Conservation (phyloP, 1,140 invertebrate species). For the Drosophila kohkoa region DNA sequence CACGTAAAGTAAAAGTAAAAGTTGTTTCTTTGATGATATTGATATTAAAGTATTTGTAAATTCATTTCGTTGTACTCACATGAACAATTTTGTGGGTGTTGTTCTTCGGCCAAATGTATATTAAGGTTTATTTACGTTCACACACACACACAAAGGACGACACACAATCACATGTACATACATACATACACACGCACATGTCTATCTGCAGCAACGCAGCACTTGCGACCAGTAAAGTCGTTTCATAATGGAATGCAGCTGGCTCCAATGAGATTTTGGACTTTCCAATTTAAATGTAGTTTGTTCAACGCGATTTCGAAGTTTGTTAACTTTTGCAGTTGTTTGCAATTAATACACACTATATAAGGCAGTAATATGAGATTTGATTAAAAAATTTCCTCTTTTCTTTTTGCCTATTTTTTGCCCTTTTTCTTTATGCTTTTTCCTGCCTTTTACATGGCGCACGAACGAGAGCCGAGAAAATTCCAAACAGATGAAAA, state of each 20-base stretch:
- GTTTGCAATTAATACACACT: slow-evolving; percentile 20
- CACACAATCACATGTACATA: slow-evolving; percentile 34
- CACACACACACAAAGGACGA: slow-evolving; percentile 22
- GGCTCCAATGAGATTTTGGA: slow-evolving; percentile 5
- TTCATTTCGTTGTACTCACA: slow-evolving; percentile 59
- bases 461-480: slow-evolving; percentile 71
- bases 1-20: slow-evolving; percentile 33
- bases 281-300: background rate
- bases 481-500: slow-evolving; percentile 77
- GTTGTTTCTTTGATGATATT: slow-evolving; percentile 26
- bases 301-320: background rate
- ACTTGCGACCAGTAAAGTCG: slow-evolving; percentile 54
- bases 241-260: slow-evolving; percentile 72
- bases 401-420: slow-evolving; percentile 19
- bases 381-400: slow-evolving; percentile 60
- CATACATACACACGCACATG: slow-evolving; percentile 61
- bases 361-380: slow-evolving; percentile 69
- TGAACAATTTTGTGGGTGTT: slow-evolving; percentile 64
- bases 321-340: slow-evolving; percentile 29
- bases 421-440: slow-evolving; percentile 27
- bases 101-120: slow-evolving; percentile 38
- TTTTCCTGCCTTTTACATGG: slow-evolving; percentile 49
- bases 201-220: slow-evolving; percentile 38
- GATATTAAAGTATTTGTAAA: slow-evolving; percentile 6
- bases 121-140: slow-evolving; percentile 75